phyloP scores from a whole-genome alignment of 2,113 vertebrate genomes.

The Boleophthalmus pectinirostris region DNA sequence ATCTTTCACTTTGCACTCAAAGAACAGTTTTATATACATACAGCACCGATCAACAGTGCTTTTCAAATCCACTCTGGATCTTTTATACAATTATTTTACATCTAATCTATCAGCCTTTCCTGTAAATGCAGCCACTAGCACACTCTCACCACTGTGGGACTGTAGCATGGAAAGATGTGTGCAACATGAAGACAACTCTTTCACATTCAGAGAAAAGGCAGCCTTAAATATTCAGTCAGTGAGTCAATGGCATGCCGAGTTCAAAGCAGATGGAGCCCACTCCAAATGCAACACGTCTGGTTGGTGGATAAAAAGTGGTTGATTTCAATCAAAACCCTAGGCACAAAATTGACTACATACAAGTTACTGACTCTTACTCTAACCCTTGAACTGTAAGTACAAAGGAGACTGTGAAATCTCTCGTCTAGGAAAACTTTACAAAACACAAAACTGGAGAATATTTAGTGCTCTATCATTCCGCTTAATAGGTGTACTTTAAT shows the following conservation, averaged over 20 bases:
- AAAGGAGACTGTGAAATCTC: slow-evolving; percentile 81
- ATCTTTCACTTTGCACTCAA: slow-evolving; percentile 82
- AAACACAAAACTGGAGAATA: slow-evolving; percentile 83
- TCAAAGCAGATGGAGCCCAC: slow-evolving; percentile 88
- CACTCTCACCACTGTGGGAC: slow-evolving; percentile 39
- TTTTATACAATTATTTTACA: slow-evolving; percentile 81
- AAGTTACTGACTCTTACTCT: slow-evolving; percentile 83
- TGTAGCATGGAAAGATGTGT: slow-evolving; percentile 86
- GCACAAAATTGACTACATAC: slow-evolving; percentile 89
- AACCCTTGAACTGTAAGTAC: slow-evolving; percentile 77
- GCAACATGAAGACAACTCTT: slow-evolving; percentile 95
- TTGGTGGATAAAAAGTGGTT: slow-evolving; percentile 86
- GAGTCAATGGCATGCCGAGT: slow-evolving; percentile 97
- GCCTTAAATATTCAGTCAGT: slow-evolving; percentile 87
- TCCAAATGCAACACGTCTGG: slow-evolving; percentile 82
- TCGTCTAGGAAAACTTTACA: slow-evolving; percentile 79
- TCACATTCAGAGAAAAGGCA: slow-evolving; percentile 98
- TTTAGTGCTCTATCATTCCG: slow-evolving; percentile 94
- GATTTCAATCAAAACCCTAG: slow-evolving; percentile 86
- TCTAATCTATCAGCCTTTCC: slow-evolving; percentile 76
- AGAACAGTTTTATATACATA: slow-evolving; percentile 88
- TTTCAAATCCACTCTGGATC: slow-evolving; percentile 67
- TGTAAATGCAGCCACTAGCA: slow-evolving; percentile 37
- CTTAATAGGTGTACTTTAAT: slow-evolving; percentile 84
- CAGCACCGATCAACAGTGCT: slow-evolving; percentile 97